phyloP scores from a whole-genome alignment of 2,113 vertebrate genomes.

The Gasterosteus nipponicus region DNA sequence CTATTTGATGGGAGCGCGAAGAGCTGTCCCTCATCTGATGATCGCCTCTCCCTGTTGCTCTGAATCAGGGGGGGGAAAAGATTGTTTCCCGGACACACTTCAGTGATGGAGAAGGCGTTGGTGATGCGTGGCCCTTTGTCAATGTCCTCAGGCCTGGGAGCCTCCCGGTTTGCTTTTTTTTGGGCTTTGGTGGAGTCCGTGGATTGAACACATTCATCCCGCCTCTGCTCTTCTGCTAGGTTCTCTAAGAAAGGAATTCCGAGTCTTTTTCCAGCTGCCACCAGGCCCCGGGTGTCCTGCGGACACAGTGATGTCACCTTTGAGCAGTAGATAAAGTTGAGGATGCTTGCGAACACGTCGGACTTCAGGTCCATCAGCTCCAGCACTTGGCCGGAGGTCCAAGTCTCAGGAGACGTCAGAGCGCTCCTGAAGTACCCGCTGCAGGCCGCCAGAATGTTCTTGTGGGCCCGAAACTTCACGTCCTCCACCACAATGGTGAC shows the following conservation, averaged over 20 bases:
- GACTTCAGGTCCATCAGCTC: conserved; percentile 96
- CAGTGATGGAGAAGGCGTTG: conserved; percentile 97
- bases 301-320: conserved; percentile 86
- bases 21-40: conserved; percentile 79
- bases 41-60: conserved; percentile 85
- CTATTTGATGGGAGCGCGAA: conserved; percentile 65
- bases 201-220: conserved; percentile 52
- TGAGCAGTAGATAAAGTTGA: conserved; percentile 97
- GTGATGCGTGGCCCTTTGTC: conserved; percentile 95
- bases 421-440: conserved; percentile 95
- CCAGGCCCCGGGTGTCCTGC: conserved; percentile 87
- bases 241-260: conserved; percentile 97
- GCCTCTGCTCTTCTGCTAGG: conserved; percentile 74
- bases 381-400: conserved; percentile 90
- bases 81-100: conserved; percentile 86
- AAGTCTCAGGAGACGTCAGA: conserved; percentile 87
- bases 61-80: conserved; percentile 90
- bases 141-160: conserved; percentile 84
- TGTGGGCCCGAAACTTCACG: conserved; percentile 97
- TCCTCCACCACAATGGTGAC: conserved; percentile 98
- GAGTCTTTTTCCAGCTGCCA: conserved; percentile 92
- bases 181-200: conserved; percentile 42
- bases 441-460: conserved; percentile 95
- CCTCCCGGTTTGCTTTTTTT: conserved; percentile 75
- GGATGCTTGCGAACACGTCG: conserved; percentile 95